Base-by-base conservation (phyloP, 2,113 vertebrate species). In the Galbula dea region DNA sequence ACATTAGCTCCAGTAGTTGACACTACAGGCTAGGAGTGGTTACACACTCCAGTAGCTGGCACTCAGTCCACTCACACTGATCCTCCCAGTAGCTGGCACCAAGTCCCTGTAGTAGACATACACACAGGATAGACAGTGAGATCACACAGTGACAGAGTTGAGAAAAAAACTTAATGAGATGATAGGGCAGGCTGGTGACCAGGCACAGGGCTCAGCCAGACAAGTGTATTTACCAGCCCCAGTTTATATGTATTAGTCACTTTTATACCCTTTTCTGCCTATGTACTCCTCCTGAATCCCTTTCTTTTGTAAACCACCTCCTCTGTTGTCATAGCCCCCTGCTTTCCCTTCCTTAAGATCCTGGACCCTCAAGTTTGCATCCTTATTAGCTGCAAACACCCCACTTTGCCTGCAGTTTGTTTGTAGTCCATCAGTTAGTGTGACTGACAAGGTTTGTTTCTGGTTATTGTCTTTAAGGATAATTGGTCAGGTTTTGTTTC, bases 21-120 rank as follows among this genome's bases (percentile, higher is more conserved):
- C 15, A 36, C 5, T 22, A 37, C 8, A 49, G 43, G 21, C 4
- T 1, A 3, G 14, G 10, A 4, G 1, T 72, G 21, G n/a, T n/a
- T n/a, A n/a, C n/a, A n/a, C n/a, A n/a, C 17, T 46, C 16, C 29
- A 52, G 36, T 22, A 32, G 7, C 29, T 22, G 36, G 9, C 13
- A 26, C 3, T 3, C 27, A 58, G 10, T 7, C 8, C 16, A 19
- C 13, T 52, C 23, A 30, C 7, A 2, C 3, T 3, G 0, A 7
- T 36, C 26, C 5, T 9, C 32, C 17, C 27, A 14, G 13, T 8
- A 78, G n/a, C 11, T 57, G 55, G 7, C 49, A 51, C 22, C 10
- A 10, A 48, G 39, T 58, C 27, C 23, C 29, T 0, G 2, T n/a
- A 65, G 29, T 32, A 39, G 21, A 24, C 15, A 18, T 14, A 26